Evolutionary conservation across 2,797 vertebrate genomes (phyloP).

Genomic region (Lithobates sylvaticus): DNA sequence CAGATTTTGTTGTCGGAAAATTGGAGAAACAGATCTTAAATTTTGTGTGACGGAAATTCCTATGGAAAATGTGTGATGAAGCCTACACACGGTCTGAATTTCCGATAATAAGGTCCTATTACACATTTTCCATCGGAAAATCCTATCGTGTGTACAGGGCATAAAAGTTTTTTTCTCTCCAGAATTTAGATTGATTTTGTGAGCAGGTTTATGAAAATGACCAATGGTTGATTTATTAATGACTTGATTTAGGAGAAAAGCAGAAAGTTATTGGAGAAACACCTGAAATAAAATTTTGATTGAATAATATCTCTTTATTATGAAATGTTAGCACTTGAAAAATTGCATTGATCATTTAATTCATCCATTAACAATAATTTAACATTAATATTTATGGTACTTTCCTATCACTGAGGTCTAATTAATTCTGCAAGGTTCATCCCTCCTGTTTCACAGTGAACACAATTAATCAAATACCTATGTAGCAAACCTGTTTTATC

Average conservation of each 20-base stretch:
- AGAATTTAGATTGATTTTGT: background rate
- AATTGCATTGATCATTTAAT: constrained; percentile 19
- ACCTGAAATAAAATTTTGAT: background rate
- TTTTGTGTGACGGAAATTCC: no score
- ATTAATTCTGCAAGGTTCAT: constrained; percentile 13
- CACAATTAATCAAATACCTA: constrained; percentile 1
- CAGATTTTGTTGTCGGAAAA: no score
- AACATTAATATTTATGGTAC: constrained; percentile 8
- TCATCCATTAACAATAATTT: background rate
- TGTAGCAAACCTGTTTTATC: background rate
- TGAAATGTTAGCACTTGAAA: constrained; percentile 5
- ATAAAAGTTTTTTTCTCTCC: no score
- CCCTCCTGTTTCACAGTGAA: background rate
- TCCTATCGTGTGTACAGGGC: no score
- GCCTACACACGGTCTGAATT: no score
- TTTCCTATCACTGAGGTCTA: background rate
- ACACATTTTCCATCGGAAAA: no score
- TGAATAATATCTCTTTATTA: constrained; percentile 5
- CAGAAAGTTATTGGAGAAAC: background rate
- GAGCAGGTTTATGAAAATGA: background rate
- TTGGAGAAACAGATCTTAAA: no score
- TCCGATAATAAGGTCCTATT: no score
- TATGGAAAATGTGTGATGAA: no score
- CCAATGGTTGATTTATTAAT: background rate
- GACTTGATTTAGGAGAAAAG: background rate